Conservation (phyloP, 2,888 invertebrate species). For the Oxytorus armatus region DNA sequence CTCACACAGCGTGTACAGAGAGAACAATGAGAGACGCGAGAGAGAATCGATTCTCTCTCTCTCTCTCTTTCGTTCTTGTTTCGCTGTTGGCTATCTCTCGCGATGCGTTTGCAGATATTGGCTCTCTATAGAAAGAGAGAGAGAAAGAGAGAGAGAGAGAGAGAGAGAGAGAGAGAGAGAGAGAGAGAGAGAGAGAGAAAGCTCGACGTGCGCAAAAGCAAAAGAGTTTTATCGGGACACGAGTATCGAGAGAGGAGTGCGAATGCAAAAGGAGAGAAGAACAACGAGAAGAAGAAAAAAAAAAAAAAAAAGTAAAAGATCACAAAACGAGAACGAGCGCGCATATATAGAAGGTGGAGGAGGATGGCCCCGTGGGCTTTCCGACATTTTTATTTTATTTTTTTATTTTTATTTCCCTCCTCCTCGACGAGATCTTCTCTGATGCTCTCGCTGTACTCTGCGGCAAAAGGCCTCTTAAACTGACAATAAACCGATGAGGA, state of each 20-base stretch:
- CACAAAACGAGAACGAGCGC: slow-evolving; percentile 45
- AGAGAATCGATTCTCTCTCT: slow-evolving; percentile 30
- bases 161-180: too few relatives aligned
- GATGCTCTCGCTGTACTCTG: slow-evolving; percentile 5
- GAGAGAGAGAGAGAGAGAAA: too few relatives aligned
- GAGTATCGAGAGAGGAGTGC: slow-evolving; percentile 65
- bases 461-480: slow-evolving; percentile 50
- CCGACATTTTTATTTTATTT: slow-evolving; percentile 51
- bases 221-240: slow-evolving; percentile 61
- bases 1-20: slow-evolving; percentile 43
- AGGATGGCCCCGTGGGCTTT: slow-evolving; percentile 61
- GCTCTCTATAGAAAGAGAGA: too few relatives aligned
- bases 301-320: slow-evolving; percentile 27
- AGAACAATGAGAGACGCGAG: slow-evolving; percentile 58
- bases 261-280: slow-evolving; percentile 47
- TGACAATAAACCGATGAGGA: slow-evolving; percentile 54
- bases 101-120: slow-evolving; percentile 64
- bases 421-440: slow-evolving; percentile 50
- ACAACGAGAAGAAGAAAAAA: slow-evolving; percentile 3
- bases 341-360: slow-evolving; percentile 25
- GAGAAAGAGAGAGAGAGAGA: too few relatives aligned
- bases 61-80: too few relatives aligned
- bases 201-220: slow-evolving; percentile 39
- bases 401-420: too few relatives aligned
- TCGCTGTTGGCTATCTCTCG: too few relatives aligned